phyloP scores from a whole-genome alignment of 1,140 invertebrate species.

The Palaemon carinicauda region DNA sequence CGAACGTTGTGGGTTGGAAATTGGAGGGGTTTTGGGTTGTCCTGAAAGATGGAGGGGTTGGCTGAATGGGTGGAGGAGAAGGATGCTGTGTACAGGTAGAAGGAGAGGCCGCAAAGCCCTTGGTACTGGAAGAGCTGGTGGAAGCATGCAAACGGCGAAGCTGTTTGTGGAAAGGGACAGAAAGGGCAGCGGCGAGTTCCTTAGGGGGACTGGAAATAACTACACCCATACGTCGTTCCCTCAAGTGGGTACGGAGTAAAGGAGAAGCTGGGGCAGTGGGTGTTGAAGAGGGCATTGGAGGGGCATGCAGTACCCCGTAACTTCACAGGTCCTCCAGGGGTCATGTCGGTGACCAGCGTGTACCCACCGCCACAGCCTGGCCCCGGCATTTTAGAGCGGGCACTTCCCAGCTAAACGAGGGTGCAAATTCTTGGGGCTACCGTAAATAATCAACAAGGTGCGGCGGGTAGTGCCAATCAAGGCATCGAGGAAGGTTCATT shows the following conservation, averaged over 20 bases:
- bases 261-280: slow-evolving; percentile 16
- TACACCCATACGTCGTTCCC: slow-evolving; percentile 42
- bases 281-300: slow-evolving; percentile 3
- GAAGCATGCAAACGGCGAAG: not conserved
- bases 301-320: slow-evolving; percentile 34
- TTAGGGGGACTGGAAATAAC: slow-evolving; percentile 19
- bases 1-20: not conserved
- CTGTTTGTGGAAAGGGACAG: not conserved
- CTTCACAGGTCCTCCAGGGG: slow-evolving; percentile 41
- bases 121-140: not conserved
- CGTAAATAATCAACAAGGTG: not conserved
- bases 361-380: slow-evolving; percentile 28
- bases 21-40: not conserved
- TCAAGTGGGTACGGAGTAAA: slow-evolving; percentile 7
- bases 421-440: not conserved
- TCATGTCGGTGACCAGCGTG: slow-evolving; percentile 43
- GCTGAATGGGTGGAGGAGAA: not conserved
- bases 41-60: not conserved
- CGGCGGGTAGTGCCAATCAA: not conserved
- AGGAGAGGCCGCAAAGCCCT: not conserved
- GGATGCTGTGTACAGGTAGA: not conserved
- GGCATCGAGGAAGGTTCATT: too few relatives aligned
- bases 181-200: slow-evolving; percentile 18
- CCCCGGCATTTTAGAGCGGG: not conserved
- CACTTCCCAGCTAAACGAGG: not conserved